Evolutionary conservation across 64 coral and sea anemone species (phyloP).

Genomic region (Catalaphyllia jardinei): DNA sequence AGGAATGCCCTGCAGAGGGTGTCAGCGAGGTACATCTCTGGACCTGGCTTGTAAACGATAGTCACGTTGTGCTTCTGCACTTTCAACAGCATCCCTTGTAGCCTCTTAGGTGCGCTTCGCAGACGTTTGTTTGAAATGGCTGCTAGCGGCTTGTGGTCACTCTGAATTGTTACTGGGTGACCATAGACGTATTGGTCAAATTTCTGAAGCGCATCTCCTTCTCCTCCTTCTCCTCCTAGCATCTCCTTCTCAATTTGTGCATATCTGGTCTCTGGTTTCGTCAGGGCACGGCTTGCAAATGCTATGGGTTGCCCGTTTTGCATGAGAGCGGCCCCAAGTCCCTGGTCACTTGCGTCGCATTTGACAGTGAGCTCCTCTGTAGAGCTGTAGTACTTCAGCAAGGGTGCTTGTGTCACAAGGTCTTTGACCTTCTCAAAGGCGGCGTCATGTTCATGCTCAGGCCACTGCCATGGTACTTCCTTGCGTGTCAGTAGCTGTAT

Average conservation of each 20-base stretch:
- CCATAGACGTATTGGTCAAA: too few species aligned
- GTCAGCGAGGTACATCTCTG: too few species aligned
- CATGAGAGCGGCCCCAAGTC: conserved; percentile 21
- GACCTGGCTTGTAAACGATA: too few species aligned
- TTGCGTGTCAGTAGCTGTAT: conserved; percentile 4
- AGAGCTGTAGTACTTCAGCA: conserved; percentile 32
- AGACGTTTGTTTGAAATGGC: too few species aligned
- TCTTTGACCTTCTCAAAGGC: neutral
- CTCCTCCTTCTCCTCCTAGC: too few species aligned
- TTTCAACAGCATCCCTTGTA: too few species aligned
- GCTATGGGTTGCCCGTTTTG: conserved; percentile 38
- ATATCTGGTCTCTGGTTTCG: conserved; percentile 5
- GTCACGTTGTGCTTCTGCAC: too few species aligned
- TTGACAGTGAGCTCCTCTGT: conserved; percentile 28
- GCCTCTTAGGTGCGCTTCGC: too few species aligned
- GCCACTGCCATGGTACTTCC: neutral
- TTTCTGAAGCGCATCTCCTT: too few species aligned
- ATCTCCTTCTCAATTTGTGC: conserved; percentile 48
- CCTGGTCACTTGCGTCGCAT: conserved; percentile 37
- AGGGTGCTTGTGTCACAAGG: neutral
- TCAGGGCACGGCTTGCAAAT: conserved; percentile 26
- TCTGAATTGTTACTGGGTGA: too few species aligned
- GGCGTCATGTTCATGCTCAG: neutral
- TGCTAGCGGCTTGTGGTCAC: too few species aligned
- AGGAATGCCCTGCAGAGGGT: too few species aligned